Evolutionary conservation across 2,888 invertebrate species (phyloP), one percentile per base, ranked within the genome.

Genomic region (Pandemis cinnamomeana): DNA sequence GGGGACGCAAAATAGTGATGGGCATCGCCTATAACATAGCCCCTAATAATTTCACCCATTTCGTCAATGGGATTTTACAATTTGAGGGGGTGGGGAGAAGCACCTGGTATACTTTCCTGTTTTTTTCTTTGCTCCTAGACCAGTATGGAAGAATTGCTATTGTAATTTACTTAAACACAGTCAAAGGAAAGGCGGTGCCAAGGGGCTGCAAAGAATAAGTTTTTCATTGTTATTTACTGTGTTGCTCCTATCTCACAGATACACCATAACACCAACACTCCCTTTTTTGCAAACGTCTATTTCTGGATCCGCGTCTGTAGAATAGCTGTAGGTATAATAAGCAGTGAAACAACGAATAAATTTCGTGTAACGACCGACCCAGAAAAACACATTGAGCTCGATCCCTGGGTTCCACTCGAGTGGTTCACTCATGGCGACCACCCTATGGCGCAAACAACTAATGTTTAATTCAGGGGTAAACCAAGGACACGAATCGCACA

Each of bases 391-490:
- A 55, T 20, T 7, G 20, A 55, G 55, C 55, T 27, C 13, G 60
- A 36, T 36, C 60, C 60, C 36, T 7, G 58, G 5, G 60, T 60
- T 60, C 11, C 60, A 36, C 11, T 60, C 60, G 13, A 60, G 36
- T 60, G 60, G 27, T 60, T 60, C 36, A 13, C 60, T 60, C 36
- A 60, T 55, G 55, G 55, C 55, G 55, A 20, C 20, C 55, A 55
- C 55, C 55, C 60, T 13, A 36, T 1, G 36, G 60, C 36, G 60
- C 60, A 60, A 60, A 60, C 11, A 7, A 60, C 60, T 60, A 27
- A 60, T 60, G 60, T 36, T 36, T 60, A 60, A 60, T 27, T 60
- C 60, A 55, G 55, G 7, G 20, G 55, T 20, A 55, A 51, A 55
- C 55, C 55, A 55, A 55, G 55, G 55, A n/a, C 55, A 7, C 8